Base-by-base conservation (phyloP, 2,888 invertebrate species). In the Trachelus tabidus region DNA sequence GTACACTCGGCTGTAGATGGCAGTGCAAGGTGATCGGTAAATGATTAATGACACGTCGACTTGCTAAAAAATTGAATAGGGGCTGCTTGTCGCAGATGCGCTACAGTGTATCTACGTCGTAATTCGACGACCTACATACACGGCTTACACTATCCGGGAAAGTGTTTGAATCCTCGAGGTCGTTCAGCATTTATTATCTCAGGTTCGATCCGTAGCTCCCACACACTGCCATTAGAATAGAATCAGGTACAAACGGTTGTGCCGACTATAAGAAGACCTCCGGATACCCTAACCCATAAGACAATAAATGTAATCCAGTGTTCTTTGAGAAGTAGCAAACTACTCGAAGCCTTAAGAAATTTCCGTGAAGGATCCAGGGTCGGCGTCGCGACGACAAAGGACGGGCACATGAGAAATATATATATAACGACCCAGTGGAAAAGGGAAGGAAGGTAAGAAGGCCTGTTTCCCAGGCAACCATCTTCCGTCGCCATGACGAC, bases 21-120 rank as follows among this genome's bases (percentile, higher is more conserved):
- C 6, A n/a, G 9, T 23, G 31, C 71, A 34, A 30, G 34, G 71
- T 34, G 12, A 34, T 71, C 71, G 74, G 74, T 74, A 74, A 74
- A 74, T 34, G 12, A 74, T 74, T 33, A 74, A 74, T 74, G 35
- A 3, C 34, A n/a, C 23, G 35, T 74, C 35, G 74, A 74, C 74
- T 9, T 9, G 3, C 74, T 74, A 11, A 74, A 74, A 12, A 74
- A 74, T 74, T 9, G 34, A 74, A 74, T 0, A 37, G 15, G 12
- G 30, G 23, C 71, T 56, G 34, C 11, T 71, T 30, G 34, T 71
- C 71, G 71, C 71, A 34, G 71, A 56, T 56, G 56, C 71, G 12
- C 71, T 31, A 31, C 12, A 23, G 12, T 12, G 74, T 6, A 74
- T 30, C 12, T 74, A 74, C 74, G 74, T 15, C 71, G 71, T 33